Conservation (phyloP, 2,797 vertebrate species). For the Naso thynnoides region DNA sequence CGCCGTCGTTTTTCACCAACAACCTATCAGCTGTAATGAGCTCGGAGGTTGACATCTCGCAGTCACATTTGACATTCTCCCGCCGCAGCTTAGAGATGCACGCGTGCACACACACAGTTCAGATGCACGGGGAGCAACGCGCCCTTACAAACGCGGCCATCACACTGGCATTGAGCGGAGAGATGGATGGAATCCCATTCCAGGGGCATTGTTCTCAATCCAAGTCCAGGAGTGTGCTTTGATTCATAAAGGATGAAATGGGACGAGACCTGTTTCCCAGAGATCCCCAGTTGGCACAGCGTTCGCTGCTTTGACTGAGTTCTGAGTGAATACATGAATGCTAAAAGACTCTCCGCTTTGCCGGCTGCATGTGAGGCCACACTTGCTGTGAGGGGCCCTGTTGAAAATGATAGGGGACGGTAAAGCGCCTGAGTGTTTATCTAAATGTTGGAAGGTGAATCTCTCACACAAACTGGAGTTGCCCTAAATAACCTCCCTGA, state of each 20-base stretch:
- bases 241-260: slow-evolving; percentile 80
- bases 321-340: slow-evolving; percentile 82
- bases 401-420: slow-evolving; percentile 40
- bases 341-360: slow-evolving; percentile 51
- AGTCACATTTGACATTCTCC: slow-evolving; percentile 27
- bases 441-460: slow-evolving; percentile 12
- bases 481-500: slow-evolving; percentile 12
- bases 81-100: neutral
- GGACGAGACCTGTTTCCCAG: slow-evolving; percentile 70
- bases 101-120: neutral
- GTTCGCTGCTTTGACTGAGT: slow-evolving; percentile 70
- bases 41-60: slow-evolving; percentile 55
- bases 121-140: neutral
- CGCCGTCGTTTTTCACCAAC: neutral
- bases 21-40: slow-evolving; percentile 71
- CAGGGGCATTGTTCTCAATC: slow-evolving; percentile 69
- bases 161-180: slow-evolving; percentile 37
- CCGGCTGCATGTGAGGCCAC: slow-evolving; percentile 47
- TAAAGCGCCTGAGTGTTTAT: slow-evolving; percentile 14
- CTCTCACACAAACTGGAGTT: slow-evolving; percentile 33
- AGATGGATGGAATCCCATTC: slow-evolving; percentile 66
- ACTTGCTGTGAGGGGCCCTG: slow-evolving; percentile 37
- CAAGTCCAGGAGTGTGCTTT: slow-evolving; percentile 70
- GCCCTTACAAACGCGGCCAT: neutral
- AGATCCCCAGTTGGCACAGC: slow-evolving; percentile 67